Conservation (phyloP, 2,113 vertebrate species). For the Eurypyga helias region DNA sequence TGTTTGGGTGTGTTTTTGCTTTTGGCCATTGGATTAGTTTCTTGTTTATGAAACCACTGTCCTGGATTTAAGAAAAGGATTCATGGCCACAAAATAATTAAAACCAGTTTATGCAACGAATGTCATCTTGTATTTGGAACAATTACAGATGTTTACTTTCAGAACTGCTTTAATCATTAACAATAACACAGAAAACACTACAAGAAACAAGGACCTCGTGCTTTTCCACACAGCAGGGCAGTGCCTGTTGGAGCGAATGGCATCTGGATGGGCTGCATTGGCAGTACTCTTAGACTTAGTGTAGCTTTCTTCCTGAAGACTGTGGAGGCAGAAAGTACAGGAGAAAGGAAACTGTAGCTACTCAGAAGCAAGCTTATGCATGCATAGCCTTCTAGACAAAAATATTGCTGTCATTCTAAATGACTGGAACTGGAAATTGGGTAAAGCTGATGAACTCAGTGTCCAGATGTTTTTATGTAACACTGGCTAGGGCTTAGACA, state of each 20-base stretch:
- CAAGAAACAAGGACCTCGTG: conserved; percentile 3
- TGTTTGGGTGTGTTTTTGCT: conserved; percentile 63
- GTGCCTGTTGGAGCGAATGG: not conserved
- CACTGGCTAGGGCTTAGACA: not conserved
- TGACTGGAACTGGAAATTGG: not conserved
- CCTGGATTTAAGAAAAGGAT: conserved; percentile 56
- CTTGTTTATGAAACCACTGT: conserved; percentile 67
- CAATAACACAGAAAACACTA: conserved; percentile 32
- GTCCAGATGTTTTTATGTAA: not conserved
- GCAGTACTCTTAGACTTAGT: not conserved
- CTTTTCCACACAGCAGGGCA: conserved; percentile 34
- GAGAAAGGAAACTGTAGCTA: not conserved
- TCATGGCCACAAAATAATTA: conserved; percentile 63
- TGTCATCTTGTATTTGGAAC: conserved; percentile 58
- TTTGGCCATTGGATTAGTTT: conserved; percentile 64
- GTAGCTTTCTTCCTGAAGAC: not conserved
- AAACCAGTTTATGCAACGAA: conserved; percentile 63
- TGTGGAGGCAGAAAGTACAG: not conserved
- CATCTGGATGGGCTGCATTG: not conserved
- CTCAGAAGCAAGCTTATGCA: not conserved
- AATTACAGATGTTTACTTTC: conserved; percentile 69
- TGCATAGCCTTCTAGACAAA: not conserved
- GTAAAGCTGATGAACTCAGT: not conserved
- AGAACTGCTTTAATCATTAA: conserved; percentile 50
- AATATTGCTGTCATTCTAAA: not conserved